Evolutionary conservation across 2,797 vertebrate genomes (phyloP).

Genomic region (Chaenodraco wilsoni): DNA sequence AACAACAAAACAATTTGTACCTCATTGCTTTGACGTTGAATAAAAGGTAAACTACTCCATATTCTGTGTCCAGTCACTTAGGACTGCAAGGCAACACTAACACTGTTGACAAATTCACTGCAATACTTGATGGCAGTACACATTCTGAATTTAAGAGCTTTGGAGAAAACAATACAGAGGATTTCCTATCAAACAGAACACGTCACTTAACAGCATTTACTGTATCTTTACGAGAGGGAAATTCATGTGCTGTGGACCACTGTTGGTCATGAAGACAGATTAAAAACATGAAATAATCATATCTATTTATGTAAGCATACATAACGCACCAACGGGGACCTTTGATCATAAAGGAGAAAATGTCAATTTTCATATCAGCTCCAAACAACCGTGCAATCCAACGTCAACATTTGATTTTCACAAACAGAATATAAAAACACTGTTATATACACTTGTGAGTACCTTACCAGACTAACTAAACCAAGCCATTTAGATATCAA

Average conservation of each 20-base stretch:
- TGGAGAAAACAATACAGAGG: slow-evolving; percentile 68
- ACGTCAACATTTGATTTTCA: slow-evolving; percentile 66
- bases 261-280: slow-evolving; percentile 52
- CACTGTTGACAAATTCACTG: slow-evolving; percentile 79
- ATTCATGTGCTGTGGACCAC: slow-evolving; percentile 59
- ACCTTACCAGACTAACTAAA: slow-evolving; percentile 77
- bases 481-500: slow-evolving; percentile 70
- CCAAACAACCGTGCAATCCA: slow-evolving; percentile 67
- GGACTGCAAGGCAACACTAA: slow-evolving; percentile 78
- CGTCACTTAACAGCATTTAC: slow-evolving; percentile 62
- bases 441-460: slow-evolving; percentile 76
- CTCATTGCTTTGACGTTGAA: slow-evolving; percentile 74
- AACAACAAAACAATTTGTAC: slow-evolving; percentile 74
- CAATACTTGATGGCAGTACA: slow-evolving; percentile 75
- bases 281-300: slow-evolving; percentile 61
- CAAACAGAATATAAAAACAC: slow-evolving; percentile 76
- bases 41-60: slow-evolving; percentile 75
- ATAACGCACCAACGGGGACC: slow-evolving; percentile 71
- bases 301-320: slow-evolving; percentile 62
- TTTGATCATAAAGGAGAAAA: slow-evolving; percentile 55
- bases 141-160: slow-evolving; percentile 77
- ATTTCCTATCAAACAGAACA: slow-evolving; percentile 68
- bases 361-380: slow-evolving; percentile 56
- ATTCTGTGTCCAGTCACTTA: slow-evolving; percentile 70
- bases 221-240: slow-evolving; percentile 37